Conservation (phyloP, 2,888 invertebrate genomes). For the Drosophila algonquin region DNA sequence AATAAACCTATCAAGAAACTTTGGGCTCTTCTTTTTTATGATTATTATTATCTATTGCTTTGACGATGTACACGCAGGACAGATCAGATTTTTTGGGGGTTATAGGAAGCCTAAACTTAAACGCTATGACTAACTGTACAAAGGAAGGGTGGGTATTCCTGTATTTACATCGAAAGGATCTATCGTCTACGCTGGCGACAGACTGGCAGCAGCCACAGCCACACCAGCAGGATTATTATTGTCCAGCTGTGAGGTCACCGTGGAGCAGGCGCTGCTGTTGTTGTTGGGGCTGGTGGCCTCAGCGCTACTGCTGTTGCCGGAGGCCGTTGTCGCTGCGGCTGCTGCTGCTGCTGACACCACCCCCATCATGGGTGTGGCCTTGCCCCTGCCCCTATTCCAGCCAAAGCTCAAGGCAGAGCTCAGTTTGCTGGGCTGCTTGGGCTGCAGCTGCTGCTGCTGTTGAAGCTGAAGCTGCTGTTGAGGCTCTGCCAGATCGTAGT, state of each 20-base stretch:
- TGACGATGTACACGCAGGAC: conserved; percentile 74
- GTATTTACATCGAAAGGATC: conserved; percentile 52
- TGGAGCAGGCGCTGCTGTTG: conserved; percentile 73
- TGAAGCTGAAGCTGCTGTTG: conserved; percentile 32
- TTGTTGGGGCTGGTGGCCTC: conserved; percentile 80
- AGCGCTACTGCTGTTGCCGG: conserved; percentile 37
- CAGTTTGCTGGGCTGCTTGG: conserved; percentile 73
- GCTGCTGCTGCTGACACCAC: conserved; percentile 31
- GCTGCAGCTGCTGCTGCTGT: conserved; percentile 41
- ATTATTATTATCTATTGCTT: conserved; percentile 64
- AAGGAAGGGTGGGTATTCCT: conserved; percentile 12
- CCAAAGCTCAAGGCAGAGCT: conserved; percentile 80
- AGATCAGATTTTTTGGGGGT: conserved; percentile 40
- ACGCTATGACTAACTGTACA: conserved; percentile 63
- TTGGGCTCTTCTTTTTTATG: conserved; percentile 24
- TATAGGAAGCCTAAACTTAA: conserved; percentile 10
- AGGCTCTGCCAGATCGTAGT: conserved; percentile 74
- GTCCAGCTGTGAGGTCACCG: conserved; percentile 75
- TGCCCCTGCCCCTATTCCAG: conserved; percentile 73
- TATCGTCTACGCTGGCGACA: conserved; percentile 57
- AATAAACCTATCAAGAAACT: conserved; percentile 23
- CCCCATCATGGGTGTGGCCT: conserved; percentile 9
- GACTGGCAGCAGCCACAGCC: conserved; percentile 34
- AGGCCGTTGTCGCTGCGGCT: conserved; percentile 14
- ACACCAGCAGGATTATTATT: conserved; percentile 54